Percentiles rank a stretch among this genome's conserved stretches.
These are phyloP conservation scores for Pleuronectes platessa DNA, from an alignment of 2,113 vertebrate species.

Conservation along the genomic window DNA sequence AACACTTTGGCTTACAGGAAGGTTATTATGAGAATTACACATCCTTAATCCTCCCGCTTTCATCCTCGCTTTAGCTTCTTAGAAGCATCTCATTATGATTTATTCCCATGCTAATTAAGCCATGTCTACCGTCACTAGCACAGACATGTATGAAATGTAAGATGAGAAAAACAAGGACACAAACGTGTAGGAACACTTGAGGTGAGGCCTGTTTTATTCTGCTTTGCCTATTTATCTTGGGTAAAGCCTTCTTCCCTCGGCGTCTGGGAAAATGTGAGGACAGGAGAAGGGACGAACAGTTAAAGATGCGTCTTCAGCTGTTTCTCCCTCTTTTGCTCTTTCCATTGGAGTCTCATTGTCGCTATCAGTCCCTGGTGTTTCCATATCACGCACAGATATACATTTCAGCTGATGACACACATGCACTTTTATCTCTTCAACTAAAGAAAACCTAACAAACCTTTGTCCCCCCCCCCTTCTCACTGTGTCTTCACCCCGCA, in stretches of 20 bases:
- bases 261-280: slow-evolving; percentile 35
- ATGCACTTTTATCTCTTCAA: slow-evolving; percentile 37
- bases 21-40: slow-evolving; percentile 66
- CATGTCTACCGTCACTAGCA: slow-evolving; percentile 61
- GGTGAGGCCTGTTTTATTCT: slow-evolving; percentile 25
- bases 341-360: slow-evolving; percentile 12
- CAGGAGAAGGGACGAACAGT: slow-evolving; percentile 17
- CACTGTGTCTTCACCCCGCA: slow-evolving; percentile 39
- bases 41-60: slow-evolving; percentile 61
- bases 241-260: slow-evolving; percentile 2
- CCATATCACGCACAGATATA: slow-evolving; percentile 46
- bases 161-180: slow-evolving; percentile 50
- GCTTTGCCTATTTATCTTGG: slow-evolving; percentile 29
- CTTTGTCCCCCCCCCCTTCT: slow-evolving; percentile 17
- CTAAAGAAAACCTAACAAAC: slow-evolving; percentile 29
- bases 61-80: slow-evolving; percentile 60
- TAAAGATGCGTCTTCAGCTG: slow-evolving; percentile 30
- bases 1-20: slow-evolving; percentile 59
- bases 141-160: slow-evolving; percentile 66
- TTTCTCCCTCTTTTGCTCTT: slow-evolving; percentile 30
- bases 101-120: slow-evolving; percentile 83
- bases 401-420: slow-evolving; percentile 16
- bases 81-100: slow-evolving; percentile 81
- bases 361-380: slow-evolving; percentile 42
- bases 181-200: slow-evolving; percentile 35